Evolutionary conservation across 2,888 invertebrate genomes (phyloP).

Genomic region (Latheticus oryzae): DNA sequence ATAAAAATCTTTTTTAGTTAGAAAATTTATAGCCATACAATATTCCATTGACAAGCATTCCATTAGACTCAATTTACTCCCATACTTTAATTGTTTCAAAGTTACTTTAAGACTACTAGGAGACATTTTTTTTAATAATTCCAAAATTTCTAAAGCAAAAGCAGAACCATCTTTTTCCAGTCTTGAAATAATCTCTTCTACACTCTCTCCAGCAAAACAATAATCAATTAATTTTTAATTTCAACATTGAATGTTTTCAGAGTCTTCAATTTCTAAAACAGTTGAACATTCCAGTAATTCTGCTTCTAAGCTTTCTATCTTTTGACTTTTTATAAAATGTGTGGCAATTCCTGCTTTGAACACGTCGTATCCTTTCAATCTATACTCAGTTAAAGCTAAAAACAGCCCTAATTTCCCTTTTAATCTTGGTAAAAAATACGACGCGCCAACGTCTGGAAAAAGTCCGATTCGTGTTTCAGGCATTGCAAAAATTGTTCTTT

Average conservation of each 20-base stretch:
- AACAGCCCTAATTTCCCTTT: slow-evolving; percentile 88
- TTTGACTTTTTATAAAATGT: slow-evolving; percentile 80
- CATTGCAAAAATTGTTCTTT: slow-evolving; percentile 96
- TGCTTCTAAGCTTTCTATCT: slow-evolving; percentile 74
- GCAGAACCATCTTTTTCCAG: slow-evolving; percentile 83
- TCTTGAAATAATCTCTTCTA: slow-evolving; percentile 83
- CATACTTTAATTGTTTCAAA: slow-evolving; percentile 80
- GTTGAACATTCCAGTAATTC: slow-evolving; percentile 70
- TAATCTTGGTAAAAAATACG: slow-evolving; percentile 89
- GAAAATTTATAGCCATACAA: slow-evolving; percentile 76
- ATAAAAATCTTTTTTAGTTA: slow-evolving; percentile 81
- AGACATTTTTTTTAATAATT: slow-evolving; percentile 82
- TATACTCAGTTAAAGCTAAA: slow-evolving; percentile 84
- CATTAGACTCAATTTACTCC: slow-evolving; percentile 77
- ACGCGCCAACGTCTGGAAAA: slow-evolving; percentile 97
- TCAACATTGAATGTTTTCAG: slow-evolving; percentile 72
- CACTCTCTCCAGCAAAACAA: slow-evolving; percentile 78
- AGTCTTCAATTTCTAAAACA: slow-evolving; percentile 69
- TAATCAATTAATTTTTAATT: slow-evolving; percentile 77
- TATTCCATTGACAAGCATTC: slow-evolving; percentile 94
- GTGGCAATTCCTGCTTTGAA: slow-evolving; percentile 92
- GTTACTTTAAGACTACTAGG: slow-evolving; percentile 94
- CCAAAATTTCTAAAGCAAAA: slow-evolving; percentile 81
- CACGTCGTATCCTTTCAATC: slow-evolving; percentile 81
- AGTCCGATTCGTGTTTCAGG: slow-evolving; percentile 98